Percentiles rank a stretch among this genome's conserved stretches.
These are phyloP conservation scores for Dasypus novemcinctus DNA, from an alignment of 2,113 vertebrate genomes.

Conservation along the genomic window DNA sequence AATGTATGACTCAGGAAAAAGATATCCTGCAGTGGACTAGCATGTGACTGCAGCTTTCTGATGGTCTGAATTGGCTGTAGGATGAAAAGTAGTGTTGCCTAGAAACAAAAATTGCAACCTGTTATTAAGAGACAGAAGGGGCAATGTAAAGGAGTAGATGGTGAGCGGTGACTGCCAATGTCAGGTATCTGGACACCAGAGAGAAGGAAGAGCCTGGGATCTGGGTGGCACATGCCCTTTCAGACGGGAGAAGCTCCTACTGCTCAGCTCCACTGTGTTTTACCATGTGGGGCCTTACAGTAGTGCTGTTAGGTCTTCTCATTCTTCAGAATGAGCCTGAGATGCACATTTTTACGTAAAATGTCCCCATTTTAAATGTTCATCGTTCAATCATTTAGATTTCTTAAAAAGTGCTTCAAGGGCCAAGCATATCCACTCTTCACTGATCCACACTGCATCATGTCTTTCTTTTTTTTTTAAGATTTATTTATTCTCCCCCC, in stretches of 20 bases:
- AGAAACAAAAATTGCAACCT: background rate
- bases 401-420: background rate
- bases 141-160: background rate
- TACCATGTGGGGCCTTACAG: background rate
- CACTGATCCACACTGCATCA: no score
- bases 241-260: background rate
- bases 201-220: background rate
- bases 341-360: background rate
- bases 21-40: background rate
- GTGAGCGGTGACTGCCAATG: background rate
- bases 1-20: background rate
- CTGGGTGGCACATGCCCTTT: accelerated
- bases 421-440: background rate
- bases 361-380: background rate
- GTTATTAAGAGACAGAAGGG: background rate
- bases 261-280: background rate
- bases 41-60: background rate
- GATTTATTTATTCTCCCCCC: no score
- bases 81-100: background rate
- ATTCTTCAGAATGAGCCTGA: background rate
- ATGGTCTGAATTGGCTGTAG: background rate
- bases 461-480: no score
- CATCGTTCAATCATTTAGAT: background rate
- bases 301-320: background rate
- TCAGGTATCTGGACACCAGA: accelerated